A percentile compares a stretch with the other conserved stretches of the same genome.
Conservation (phyloP, 2,113 vertebrate genomes). For the Onychorhynchus coronatus region DNA sequence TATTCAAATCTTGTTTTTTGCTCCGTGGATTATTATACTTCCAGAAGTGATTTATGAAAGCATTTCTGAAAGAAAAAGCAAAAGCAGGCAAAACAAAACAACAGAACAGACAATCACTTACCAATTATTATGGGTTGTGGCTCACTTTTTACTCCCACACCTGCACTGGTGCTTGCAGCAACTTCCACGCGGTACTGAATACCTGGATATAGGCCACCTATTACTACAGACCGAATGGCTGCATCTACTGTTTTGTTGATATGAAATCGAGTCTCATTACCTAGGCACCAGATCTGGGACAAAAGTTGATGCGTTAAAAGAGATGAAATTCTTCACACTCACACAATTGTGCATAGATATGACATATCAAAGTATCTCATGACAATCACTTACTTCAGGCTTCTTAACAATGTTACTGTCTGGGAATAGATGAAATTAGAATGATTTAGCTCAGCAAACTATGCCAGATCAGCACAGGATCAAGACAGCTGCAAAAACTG, state of each 20-base stretch:
- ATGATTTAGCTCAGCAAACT: neutral
- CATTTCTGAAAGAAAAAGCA: neutral
- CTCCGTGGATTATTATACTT: neutral
- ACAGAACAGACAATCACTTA: conserved; percentile 66
- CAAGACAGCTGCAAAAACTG: neutral
- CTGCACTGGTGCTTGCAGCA: conserved; percentile 94
- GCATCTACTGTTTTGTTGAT: conserved; percentile 98
- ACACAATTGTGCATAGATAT: accelerated
- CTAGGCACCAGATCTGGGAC: conserved; percentile 95
- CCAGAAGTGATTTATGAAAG: neutral
- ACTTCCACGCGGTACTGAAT: conserved; percentile 94
- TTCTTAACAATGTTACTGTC: neutral
- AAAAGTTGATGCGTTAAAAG: conserved; percentile 17
- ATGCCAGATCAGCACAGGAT: neutral
- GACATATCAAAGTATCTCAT: neutral
- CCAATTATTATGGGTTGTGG: conserved; percentile 93
- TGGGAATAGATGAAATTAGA: neutral
- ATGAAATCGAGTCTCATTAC: conserved; percentile 96
- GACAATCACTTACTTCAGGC: neutral
- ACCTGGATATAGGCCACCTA: conserved; percentile 92
- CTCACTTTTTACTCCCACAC: conserved; percentile 93
- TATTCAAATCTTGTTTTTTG: neutral
- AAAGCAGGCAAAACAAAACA: neutral
- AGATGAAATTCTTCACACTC: neutral
- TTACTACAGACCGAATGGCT: conserved; percentile 94